Evolutionary conservation across 2,797 vertebrate genomes (phyloP).

Genomic region (Cygnus olor): DNA sequence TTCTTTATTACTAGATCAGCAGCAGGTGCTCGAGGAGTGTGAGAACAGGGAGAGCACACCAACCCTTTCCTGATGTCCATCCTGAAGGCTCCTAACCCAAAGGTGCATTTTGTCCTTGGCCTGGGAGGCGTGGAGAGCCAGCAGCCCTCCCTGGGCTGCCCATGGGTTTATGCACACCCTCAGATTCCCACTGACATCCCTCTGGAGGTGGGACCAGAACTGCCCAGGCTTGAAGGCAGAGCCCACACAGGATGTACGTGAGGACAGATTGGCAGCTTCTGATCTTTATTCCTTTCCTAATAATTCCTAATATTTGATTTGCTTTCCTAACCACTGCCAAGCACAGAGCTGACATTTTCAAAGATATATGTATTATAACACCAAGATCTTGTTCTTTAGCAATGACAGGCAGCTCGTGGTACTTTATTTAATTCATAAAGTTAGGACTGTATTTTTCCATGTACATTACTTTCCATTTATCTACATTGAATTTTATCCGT

Average conservation of each 20-base stretch:
- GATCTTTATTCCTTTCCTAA: conserved; percentile 19
- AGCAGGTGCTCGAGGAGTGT: neutral
- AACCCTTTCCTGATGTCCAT: neutral
- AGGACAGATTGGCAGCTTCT: neutral
- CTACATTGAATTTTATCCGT: neutral
- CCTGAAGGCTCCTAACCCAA: neutral
- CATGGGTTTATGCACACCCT: neutral
- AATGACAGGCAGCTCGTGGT: conserved; percentile 27
- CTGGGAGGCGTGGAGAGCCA: neutral
- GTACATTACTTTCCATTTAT: neutral
- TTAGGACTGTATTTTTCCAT: neutral
- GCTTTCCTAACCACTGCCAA: neutral
- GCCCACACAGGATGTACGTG: neutral
- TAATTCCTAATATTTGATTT: conserved; percentile 41
- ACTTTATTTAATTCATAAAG: conserved; percentile 49
- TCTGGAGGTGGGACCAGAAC: neutral
- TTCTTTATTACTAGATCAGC: neutral
- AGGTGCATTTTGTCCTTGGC: neutral
- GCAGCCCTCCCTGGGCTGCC: fast-evolving
- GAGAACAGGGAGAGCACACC: neutral
- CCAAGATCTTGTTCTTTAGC: conserved; percentile 31
- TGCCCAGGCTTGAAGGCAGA: neutral
- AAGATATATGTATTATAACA: conserved; percentile 28
- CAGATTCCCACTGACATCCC: neutral
- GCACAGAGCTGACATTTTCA: conserved; percentile 57